Base-by-base conservation (phyloP, 2,888 invertebrate species). In the Auanema sp. region DNA sequence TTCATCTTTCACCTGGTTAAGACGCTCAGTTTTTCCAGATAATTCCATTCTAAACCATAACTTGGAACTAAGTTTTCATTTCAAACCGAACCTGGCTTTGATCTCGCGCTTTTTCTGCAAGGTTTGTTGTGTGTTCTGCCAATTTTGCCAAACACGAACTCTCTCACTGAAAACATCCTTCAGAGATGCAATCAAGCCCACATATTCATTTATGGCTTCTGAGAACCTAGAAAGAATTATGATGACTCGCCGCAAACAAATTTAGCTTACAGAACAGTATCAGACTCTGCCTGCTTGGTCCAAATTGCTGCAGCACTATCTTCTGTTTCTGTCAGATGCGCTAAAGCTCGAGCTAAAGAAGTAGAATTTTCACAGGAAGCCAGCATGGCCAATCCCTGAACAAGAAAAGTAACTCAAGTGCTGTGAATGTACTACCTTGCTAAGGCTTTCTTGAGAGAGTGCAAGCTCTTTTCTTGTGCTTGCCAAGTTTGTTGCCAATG, bases 41-140 rank as follows among this genome's bases (percentile, higher is more conserved):
- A 94, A 87, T 83, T 97, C 96, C 50, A 92, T 88, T 83, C 75
- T 70, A 41, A 47, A 68, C 1, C 52, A 50, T 10, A 50, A 10
- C 16, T 10, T 12, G 12, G 10, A 33, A 14, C 41, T 10, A 33
- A 11, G 33, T 8, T 58, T 58, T 8, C 55, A 42, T 0, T 54
- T 54, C 16, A 60, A 25, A 24, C n/a, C 55, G n/a, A 18, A 69
- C 52, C 94, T 92, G 0, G 92, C 91, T 84, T 95, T 95, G 79
- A 90, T 90, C 85, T 99, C 97, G 61, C 96, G 89, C 83, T 96
- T 91, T 84, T 93, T 93, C 18, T 91, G 92, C 69, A 99, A 86
- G 86, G 91, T 92, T 87, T 92, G 90, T 85, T 96, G 93, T 40
- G 96, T 92, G 84, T 94, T 93, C 84, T 98, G 95, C 93, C 97